phyloP scores from a whole-genome alignment of 2,113 vertebrate genomes.

The Anolis carolinensis region DNA sequence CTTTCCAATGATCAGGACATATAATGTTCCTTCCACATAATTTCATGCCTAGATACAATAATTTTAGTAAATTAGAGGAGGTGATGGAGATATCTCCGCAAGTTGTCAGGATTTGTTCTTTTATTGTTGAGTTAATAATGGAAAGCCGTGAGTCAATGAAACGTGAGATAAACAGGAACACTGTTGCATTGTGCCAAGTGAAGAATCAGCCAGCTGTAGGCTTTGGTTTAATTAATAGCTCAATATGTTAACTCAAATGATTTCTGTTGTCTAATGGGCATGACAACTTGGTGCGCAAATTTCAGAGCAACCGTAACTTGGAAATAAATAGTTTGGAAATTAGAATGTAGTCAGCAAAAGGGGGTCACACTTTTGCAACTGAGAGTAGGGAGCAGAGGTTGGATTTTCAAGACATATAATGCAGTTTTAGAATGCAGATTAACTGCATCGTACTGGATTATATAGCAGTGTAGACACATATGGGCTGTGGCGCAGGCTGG shows the following conservation, averaged over 20 bases:
- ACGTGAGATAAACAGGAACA: neutral
- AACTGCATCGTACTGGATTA: no score
- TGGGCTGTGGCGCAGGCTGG: no score
- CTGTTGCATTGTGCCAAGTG: neutral
- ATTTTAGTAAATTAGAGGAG: neutral
- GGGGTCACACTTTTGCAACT: neutral
- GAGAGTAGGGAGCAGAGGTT: neutral
- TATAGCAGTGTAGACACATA: no score
- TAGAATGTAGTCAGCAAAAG: neutral
- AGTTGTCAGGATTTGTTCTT: neutral
- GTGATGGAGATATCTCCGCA: neutral
- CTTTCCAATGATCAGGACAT: neutral
- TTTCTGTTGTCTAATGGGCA: neutral
- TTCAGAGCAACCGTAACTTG: neutral
- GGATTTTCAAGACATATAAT: no score
- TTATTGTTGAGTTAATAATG: neutral
- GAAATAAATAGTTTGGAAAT: neutral
- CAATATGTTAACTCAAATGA: neutral
- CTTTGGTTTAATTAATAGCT: constrained; percentile 6
- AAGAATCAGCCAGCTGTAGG: neutral
- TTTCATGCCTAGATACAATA: neutral
- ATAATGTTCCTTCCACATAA: neutral
- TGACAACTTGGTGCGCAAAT: neutral
- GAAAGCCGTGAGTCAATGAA: neutral
- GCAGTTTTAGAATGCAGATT: no score